phyloP scores from a whole-genome alignment of 2,113 vertebrate genomes.

The Takifugu bimaculatus region DNA sequence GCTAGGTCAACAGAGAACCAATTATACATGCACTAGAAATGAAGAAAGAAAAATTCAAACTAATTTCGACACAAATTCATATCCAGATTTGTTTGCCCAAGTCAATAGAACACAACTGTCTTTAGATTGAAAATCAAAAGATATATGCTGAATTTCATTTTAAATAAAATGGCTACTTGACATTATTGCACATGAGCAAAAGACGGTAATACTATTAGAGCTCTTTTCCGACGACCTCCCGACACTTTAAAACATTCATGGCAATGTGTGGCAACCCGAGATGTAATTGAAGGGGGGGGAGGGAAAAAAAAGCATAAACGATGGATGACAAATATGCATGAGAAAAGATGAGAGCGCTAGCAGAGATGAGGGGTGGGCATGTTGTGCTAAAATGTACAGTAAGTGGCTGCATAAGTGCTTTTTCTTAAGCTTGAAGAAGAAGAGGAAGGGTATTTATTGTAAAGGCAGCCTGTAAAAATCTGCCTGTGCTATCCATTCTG shows the following conservation, averaged over 20 bases:
- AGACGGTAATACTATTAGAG: slow-evolving; percentile 71
- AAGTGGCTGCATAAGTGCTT: slow-evolving; percentile 73
- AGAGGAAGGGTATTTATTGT: slow-evolving; percentile 51
- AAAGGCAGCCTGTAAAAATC: slow-evolving; percentile 48
- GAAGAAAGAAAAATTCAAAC: slow-evolving; percentile 23
- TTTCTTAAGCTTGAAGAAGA: slow-evolving; percentile 49
- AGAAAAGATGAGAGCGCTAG: slow-evolving; percentile 34
- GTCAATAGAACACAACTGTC: slow-evolving; percentile 26
- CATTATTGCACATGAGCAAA: slow-evolving; percentile 77
- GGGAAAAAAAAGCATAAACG: neutral
- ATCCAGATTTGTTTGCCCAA: slow-evolving; percentile 50
- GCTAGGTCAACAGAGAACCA: slow-evolving; percentile 62
- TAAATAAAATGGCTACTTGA: slow-evolving; percentile 67
- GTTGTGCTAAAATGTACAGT: slow-evolving; percentile 72
- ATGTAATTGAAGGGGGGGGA: slow-evolving; percentile 27
- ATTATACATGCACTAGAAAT: slow-evolving; percentile 64
- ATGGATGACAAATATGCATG: slow-evolving; percentile 5
- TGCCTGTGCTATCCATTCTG: slow-evolving; percentile 67
- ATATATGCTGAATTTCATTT: slow-evolving; percentile 21
- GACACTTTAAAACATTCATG: slow-evolving; percentile 64
- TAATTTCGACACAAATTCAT: slow-evolving; percentile 2
- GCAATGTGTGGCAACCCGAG: slow-evolving; percentile 26
- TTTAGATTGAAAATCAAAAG: slow-evolving; percentile 41
- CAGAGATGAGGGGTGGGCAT: slow-evolving; percentile 51
- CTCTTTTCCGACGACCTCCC: slow-evolving; percentile 42